phyloP scores from a whole-genome alignment of 1,140 invertebrate genomes.

The Listronotus oregonensis region DNA sequence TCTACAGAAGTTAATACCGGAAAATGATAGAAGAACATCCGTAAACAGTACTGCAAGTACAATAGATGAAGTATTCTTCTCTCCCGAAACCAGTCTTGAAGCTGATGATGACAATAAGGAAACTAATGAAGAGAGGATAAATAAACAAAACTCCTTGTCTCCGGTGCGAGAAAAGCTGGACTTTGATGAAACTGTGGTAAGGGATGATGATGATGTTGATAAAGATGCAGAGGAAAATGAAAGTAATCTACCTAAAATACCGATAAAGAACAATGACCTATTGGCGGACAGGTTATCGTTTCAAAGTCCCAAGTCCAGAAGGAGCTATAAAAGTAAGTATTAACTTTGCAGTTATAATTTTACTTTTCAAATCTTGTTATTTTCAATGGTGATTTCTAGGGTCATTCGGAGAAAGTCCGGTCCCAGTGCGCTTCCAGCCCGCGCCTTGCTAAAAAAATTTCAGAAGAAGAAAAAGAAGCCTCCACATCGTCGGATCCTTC shows the following conservation, averaged over 20 bases:
- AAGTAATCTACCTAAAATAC: neutral
- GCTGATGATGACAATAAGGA: conserved; percentile 9
- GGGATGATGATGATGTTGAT: neutral
- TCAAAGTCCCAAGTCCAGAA: conserved; percentile 38
- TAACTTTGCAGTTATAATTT: neutral
- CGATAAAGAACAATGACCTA: neutral
- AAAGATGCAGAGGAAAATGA: conserved; percentile 5
- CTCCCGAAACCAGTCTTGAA: conserved; percentile 34
- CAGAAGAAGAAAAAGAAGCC: neutral
- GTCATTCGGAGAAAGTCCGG: conserved; percentile 13
- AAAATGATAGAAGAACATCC: conserved; percentile 22
- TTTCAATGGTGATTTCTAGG: conserved; percentile 1
- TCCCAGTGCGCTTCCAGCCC: conserved; percentile 23
- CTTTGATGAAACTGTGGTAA: neutral
- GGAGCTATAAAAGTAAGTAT: conserved; percentile 45
- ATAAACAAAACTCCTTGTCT: neutral
- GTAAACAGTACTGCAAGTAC: conserved; percentile 36
- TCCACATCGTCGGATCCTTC: neutral
- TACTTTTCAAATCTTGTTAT: neutral
- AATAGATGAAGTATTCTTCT: conserved; percentile 44
- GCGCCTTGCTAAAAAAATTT: conserved; percentile 17
- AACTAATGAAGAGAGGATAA: neutral
- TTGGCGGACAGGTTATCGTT: conserved; percentile 3
- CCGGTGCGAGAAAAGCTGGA: neutral
- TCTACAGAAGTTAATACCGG: conserved; percentile 11